phyloP scores from a whole-genome alignment of 2,113 vertebrate species.

The Panthera tigris region DNA sequence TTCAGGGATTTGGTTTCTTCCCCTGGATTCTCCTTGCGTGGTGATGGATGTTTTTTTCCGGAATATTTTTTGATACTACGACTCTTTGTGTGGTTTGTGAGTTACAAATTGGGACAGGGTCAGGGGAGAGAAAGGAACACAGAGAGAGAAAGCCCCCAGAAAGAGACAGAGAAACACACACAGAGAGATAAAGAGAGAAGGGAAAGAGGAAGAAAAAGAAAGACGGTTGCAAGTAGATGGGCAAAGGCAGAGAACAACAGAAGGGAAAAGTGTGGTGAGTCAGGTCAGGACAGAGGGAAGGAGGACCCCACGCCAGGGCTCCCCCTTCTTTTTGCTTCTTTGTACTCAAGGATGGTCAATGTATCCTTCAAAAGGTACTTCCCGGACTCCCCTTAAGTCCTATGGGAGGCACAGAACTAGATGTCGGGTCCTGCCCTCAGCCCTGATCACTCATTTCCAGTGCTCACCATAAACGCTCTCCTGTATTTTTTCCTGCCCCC shows the following conservation, averaged over 20 bases:
- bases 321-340: neutral
- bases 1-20: conserved; percentile 54
- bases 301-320: neutral
- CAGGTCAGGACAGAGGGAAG: neutral
- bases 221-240: neutral
- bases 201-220: too few species aligned
- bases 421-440: neutral
- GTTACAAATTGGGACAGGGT: neutral
- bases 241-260: neutral
- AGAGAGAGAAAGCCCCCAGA: neutral
- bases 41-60: conserved; percentile 37
- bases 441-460: neutral
- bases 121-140: neutral
- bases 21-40: conserved; percentile 25
- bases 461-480: neutral
- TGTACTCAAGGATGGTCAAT: neutral
- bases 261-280: neutral
- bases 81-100: conserved; percentile 55
- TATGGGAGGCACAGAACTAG: neutral
- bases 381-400: too few species aligned
- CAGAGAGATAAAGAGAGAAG: neutral
- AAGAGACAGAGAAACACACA: neutral
- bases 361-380: neutral
- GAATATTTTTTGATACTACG: conserved; percentile 21
- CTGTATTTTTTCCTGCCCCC: neutral